These are phyloP conservation scores for Tricholauxania praeusta DNA, from an alignment of 2,888 invertebrate genomes.

Conservation along the genomic window DNA sequence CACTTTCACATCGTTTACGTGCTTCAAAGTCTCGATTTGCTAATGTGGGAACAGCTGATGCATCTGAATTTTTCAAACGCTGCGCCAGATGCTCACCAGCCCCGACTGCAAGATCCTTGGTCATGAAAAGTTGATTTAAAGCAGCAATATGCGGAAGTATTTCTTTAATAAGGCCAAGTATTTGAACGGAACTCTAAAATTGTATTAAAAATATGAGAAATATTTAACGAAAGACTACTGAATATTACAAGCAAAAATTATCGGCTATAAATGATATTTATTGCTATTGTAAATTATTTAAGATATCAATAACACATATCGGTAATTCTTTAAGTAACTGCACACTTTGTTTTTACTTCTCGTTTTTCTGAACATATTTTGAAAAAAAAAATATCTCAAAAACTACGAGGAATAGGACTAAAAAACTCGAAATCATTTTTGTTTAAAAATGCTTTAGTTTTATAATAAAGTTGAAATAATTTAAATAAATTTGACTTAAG, in stretches of 20 bases:
- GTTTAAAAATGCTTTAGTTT: too few relatives aligned
- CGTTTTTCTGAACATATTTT: too few relatives aligned
- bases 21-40: constrained; percentile 41
- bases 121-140: constrained; percentile 76
- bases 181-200: constrained; percentile 83
- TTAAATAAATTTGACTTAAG: too few relatives aligned
- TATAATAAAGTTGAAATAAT: too few relatives aligned
- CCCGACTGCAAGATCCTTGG: constrained; percentile 58
- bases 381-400: too few relatives aligned
- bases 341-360: too few relatives aligned
- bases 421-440: too few relatives aligned
- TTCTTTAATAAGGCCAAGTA: constrained; percentile 87
- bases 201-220: neutral
- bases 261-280: neutral
- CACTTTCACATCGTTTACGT: constrained; percentile 34
- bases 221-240: constrained; percentile 5
- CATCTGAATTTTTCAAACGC: constrained; percentile 40
- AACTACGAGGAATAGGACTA: too few relatives aligned
- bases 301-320: too few relatives aligned
- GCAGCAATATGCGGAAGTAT: constrained; percentile 90
- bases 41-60: constrained; percentile 31
- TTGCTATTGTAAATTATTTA: too few relatives aligned
- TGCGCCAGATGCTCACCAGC: constrained; percentile 29
- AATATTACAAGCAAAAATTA: neutral
- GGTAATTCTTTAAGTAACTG: too few relatives aligned